These are phyloP conservation scores for Hemicentrotus pulcherrimus DNA, from an alignment of 35 echinoderm and acorn worm species.

Conservation along the genomic window DNA sequence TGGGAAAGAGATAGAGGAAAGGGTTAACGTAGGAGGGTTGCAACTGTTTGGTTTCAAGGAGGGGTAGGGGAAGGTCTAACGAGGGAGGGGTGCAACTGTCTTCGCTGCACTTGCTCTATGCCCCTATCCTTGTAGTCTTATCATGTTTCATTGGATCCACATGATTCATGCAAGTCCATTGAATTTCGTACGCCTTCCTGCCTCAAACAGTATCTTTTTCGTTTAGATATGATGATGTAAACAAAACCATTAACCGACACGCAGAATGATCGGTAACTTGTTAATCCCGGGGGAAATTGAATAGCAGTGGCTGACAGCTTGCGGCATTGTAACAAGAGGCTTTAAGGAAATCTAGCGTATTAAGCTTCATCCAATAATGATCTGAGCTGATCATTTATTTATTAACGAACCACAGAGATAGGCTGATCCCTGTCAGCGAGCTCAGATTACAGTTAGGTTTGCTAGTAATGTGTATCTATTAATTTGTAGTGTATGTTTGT, in stretches of 20 bases:
- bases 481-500: background rate
- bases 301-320: background rate
- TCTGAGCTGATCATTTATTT: background rate
- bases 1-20: too few species aligned
- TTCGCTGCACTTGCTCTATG: background rate
- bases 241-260: background rate
- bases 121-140: background rate
- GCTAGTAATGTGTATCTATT: background rate
- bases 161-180: background rate
- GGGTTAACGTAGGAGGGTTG: too few species aligned
- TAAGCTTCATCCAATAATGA: background rate
- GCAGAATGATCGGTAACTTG: background rate
- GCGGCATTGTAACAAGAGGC: background rate
- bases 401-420: background rate
- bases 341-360: background rate
- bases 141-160: background rate
- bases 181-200: background rate
- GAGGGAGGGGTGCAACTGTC: background rate
- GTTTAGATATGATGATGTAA: background rate
- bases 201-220: background rate
- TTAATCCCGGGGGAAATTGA: background rate
- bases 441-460: background rate
- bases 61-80: too few species aligned
- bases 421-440: background rate
- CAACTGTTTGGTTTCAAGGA: too few species aligned